Conservation (phyloP, 53 echinoderm and acorn worm species). For the Arbacia lixula region DNA sequence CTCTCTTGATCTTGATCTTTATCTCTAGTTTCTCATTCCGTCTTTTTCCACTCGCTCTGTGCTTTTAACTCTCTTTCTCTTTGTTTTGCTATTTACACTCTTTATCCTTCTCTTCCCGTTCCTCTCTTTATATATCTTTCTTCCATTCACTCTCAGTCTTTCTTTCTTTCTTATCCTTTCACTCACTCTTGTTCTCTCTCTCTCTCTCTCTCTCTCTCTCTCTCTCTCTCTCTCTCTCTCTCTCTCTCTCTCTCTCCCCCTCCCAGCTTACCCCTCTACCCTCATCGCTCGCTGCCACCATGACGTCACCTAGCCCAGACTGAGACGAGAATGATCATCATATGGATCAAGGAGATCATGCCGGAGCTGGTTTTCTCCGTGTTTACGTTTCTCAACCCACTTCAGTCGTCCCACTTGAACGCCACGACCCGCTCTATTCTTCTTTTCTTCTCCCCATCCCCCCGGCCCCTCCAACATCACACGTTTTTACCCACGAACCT, state of each 20-base stretch:
- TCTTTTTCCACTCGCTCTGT: not conserved
- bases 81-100: not conserved
- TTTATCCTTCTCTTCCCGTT: not conserved
- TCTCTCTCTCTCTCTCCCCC: not conserved
- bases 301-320: too few species aligned
- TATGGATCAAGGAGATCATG: too few species aligned
- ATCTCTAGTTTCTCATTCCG: not conserved
- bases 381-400: constrained; percentile 45
- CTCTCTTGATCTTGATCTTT: not conserved
- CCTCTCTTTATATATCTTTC: not conserved
- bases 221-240: not conserved
- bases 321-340: too few species aligned
- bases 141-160: not conserved
- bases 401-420: constrained; percentile 6
- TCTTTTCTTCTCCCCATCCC: not conserved
- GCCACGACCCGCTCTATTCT: not conserved
- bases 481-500: too few species aligned
- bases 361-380: not conserved
- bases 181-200: not conserved
- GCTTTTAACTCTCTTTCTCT: not conserved
- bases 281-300: too few species aligned
- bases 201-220: not conserved
- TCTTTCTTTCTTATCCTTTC: not conserved
- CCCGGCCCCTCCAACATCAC: constrained; percentile 23
- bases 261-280: not conserved